Evolutionary conservation across 2,888 invertebrate species (phyloP).

Genomic region (Cabera pusaria): DNA sequence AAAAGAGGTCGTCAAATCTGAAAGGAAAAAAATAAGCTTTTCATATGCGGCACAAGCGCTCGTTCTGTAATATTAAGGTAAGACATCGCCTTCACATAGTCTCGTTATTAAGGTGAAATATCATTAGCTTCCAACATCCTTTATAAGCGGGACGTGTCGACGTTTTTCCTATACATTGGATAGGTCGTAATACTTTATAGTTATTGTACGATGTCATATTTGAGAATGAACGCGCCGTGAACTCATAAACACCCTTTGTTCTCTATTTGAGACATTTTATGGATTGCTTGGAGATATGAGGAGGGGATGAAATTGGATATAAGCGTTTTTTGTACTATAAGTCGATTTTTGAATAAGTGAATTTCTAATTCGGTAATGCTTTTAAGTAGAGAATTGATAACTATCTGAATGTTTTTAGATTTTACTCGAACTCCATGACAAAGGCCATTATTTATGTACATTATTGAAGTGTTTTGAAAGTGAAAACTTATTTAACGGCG

Average conservation of each 20-base stretch:
- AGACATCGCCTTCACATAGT: constrained; percentile 36
- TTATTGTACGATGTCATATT: constrained; percentile 69
- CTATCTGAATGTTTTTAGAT: no score
- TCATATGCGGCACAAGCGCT: constrained; percentile 21
- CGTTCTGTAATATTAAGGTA: constrained; percentile 24
- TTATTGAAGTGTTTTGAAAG: no score
- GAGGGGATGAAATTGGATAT: no score
- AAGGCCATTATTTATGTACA: no score
- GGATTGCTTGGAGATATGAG: constrained; percentile 4
- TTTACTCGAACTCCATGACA: no score
- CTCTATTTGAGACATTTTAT: constrained; percentile 7
- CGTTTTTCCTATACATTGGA: constrained; percentile 54
- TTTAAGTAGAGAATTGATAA: no score
- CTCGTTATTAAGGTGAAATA: constrained; percentile 55
- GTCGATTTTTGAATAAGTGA: no score
- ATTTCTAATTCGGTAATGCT: no score
- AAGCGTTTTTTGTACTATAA: no score
- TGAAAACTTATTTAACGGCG: no score
- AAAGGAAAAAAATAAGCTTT: constrained; percentile 22
- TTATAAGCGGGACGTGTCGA: constrained; percentile 51
- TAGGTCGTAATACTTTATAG: constrained; percentile 66
- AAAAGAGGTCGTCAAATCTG: constrained; percentile 21
- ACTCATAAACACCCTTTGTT: constrained; percentile 20
- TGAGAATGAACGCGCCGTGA: constrained; percentile 65
- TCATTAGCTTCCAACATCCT: constrained; percentile 52